These are phyloP conservation scores for Lasioglossum lativentre DNA, from an alignment of 2,888 invertebrate species.

Conservation along the genomic window DNA sequence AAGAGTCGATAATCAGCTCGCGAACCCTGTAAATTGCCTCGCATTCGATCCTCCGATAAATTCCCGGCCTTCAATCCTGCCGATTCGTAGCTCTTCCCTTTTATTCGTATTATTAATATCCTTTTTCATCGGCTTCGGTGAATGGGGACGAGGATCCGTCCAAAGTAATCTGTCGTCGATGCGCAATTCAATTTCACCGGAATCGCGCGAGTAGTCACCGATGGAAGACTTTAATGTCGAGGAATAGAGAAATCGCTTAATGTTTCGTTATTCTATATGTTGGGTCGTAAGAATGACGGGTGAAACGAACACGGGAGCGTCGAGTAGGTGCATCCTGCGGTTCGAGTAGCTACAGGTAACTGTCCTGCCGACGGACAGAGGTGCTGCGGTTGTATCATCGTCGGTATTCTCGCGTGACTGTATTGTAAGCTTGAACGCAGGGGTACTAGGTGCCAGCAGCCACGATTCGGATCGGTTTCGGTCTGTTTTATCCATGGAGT, in stretches of 20 bases:
- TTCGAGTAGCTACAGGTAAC: constrained; percentile 27
- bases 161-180: not conserved
- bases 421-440: not conserved
- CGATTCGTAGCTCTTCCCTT: not conserved
- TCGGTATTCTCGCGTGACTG: constrained; percentile 20
- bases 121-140: not conserved
- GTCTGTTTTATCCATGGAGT: constrained; percentile 30
- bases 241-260: not conserved
- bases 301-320: constrained; percentile 4
- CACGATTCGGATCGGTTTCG: not conserved
- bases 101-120: constrained; percentile 10
- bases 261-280: not conserved
- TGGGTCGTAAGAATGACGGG: constrained; percentile 9
- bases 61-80: not conserved
- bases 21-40: not conserved
- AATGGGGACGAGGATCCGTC: not conserved
- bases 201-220: not conserved
- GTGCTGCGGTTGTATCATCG: not conserved
- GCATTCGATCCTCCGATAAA: not conserved
- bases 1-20: constrained; percentile 13
- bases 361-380: constrained; percentile 30
- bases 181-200: not conserved
- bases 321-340: not conserved
- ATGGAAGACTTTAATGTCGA: not conserved
- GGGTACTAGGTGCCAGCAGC: constrained; percentile 33